Evolutionary conservation across 1,140 invertebrate species (phyloP), one percentile per base, ranked within the genome.

Genomic region (Diuraphis noxia): DNA sequence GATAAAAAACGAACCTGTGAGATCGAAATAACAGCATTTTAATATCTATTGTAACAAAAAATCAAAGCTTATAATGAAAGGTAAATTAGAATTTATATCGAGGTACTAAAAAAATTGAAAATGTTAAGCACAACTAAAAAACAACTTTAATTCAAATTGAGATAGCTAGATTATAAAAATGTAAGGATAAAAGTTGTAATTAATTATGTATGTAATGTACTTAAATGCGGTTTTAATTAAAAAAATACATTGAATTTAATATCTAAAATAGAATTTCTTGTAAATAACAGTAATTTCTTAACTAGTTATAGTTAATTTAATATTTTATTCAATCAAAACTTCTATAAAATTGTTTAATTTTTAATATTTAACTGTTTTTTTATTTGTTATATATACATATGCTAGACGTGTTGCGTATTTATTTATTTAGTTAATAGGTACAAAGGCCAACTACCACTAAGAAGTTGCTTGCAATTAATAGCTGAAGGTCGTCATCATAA

Each of bases 361-460:
- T 81, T 41, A 82, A 63, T 49, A 19, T 49, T 49, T 40, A 38
- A 38, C 30, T 40, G 30, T 41, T 82, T 40, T n/a, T 10, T 1
- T 41, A 41, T 38, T 52, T 56, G 52, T 25, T 21, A n/a, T n/a
- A n/a, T n/a, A n/a, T n/a, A n/a, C n/a, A n/a, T n/a, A 87, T 21
- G 10, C 9, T 52, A 25, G 52, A 86, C 23, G 10, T 38, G 56
- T 88, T 30, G 23, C 25, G 36, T 86, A 10, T 40, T 38, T 88
- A 23, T 63, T 38, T 88, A 72, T 34, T 41, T 43, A 72, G 30
- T 9, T n/a, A 63, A 79, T 79, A 72, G n/a, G 23, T 43, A 79
- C 21, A 90, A 90, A 90, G 88, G 88, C n/a, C 41, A 90, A 90
- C 63, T 72, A 46, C 88, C 88, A 77, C 4, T 72, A 13, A 89